phyloP scores from a whole-genome alignment of 2,113 vertebrate species.

The Chloropsis cyanopogon region DNA sequence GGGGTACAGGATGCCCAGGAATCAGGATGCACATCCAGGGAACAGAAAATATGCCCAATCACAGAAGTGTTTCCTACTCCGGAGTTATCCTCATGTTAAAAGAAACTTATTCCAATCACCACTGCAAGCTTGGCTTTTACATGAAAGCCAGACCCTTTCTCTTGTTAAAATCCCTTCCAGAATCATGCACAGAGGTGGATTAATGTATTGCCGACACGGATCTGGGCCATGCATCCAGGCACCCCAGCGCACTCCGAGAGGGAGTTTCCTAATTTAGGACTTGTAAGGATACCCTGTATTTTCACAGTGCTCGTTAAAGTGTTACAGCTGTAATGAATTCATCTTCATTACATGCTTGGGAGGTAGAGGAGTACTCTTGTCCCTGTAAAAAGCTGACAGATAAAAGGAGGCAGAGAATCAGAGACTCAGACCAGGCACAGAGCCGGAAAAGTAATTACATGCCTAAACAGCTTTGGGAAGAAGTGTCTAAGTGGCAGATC shows the following conservation, averaged over 20 bases:
- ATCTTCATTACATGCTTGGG: slow-evolving; percentile 52
- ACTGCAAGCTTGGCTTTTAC: not conserved
- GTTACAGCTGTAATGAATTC: slow-evolving; percentile 64
- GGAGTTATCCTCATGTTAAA: not conserved
- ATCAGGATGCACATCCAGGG: not conserved
- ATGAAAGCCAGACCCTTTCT: not conserved
- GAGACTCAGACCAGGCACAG: slow-evolving; percentile 28
- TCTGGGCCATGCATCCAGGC: not conserved
- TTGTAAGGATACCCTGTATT: slow-evolving; percentile 27
- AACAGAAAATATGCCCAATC: not conserved
- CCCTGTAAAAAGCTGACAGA: slow-evolving; percentile 52
- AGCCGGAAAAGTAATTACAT: slow-evolving; percentile 65
- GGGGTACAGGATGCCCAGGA: not conserved
- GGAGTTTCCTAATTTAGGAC: slow-evolving; percentile 46
- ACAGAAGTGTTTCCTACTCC: not conserved
- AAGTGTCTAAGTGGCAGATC: slow-evolving; percentile 58
- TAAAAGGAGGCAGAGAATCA: slow-evolving; percentile 50
- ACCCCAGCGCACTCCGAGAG: not conserved
- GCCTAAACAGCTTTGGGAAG: slow-evolving; percentile 59
- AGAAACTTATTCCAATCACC: not conserved
- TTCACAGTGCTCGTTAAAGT: slow-evolving; percentile 49
- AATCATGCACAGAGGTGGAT: not conserved
- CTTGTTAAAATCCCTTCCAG: not conserved
- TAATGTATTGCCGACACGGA: not conserved
- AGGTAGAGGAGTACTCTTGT: slow-evolving; percentile 42